Evolutionary conservation across 2,797 vertebrate genomes (phyloP).

Genomic region (Eurystomus glaucurus): DNA sequence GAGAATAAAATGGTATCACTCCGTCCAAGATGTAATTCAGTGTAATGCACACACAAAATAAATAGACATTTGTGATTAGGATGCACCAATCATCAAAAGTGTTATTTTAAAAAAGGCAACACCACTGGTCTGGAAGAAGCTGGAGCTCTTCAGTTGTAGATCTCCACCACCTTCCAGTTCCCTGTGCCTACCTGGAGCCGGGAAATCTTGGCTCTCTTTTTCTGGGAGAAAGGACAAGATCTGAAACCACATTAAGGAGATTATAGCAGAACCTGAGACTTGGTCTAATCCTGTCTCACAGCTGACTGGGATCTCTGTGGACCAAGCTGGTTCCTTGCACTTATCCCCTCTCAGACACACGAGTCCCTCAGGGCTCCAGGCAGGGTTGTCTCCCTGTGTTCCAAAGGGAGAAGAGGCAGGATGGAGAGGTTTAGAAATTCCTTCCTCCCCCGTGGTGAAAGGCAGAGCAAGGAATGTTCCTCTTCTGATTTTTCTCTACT

Average conservation of each 20-base stretch:
- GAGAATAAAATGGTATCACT: not conserved
- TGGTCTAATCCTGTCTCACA: not conserved
- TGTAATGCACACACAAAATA: not conserved
- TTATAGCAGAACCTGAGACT: not conserved
- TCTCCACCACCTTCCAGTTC: not conserved
- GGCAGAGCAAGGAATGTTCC: not conserved
- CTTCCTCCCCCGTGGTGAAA: not conserved
- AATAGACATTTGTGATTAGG: not conserved
- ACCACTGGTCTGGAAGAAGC: not conserved
- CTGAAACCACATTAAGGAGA: not conserved
- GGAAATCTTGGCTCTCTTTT: not conserved
- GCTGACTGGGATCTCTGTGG: not conserved
- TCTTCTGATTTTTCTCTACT: not conserved
- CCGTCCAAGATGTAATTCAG: not conserved
- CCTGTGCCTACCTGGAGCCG: not conserved
- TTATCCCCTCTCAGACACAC: accelerated
- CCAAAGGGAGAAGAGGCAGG: not conserved
- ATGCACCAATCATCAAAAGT: not conserved
- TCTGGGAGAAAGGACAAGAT: not conserved
- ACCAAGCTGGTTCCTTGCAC: not conserved
- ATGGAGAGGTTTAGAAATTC: not conserved
- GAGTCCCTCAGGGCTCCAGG: accelerated
- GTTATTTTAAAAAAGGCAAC: not conserved
- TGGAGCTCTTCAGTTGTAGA: not conserved
- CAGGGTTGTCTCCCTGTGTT: not conserved